A percentile compares a stretch with the other conserved stretches of the same genome.
Conservation (phyloP, 2,888 invertebrate genomes). For the Agrochola macilenta region DNA sequence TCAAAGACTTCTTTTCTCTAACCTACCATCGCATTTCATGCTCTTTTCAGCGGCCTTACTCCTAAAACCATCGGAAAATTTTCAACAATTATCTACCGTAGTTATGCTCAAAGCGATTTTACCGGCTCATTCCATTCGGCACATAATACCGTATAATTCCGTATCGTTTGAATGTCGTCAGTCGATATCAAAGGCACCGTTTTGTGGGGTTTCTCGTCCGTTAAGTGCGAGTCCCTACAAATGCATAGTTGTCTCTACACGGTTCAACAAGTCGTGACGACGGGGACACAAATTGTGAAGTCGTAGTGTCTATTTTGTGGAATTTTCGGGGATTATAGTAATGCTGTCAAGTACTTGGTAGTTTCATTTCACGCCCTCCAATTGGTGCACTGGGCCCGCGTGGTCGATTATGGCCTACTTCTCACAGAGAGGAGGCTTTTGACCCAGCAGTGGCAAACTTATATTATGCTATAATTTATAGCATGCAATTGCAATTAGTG, state of each 20-base stretch:
- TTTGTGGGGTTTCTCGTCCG: slow-evolving; percentile 59
- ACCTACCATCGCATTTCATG: not conserved
- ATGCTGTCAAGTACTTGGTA: slow-evolving; percentile 22
- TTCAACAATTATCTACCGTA: not conserved
- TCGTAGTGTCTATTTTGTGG: slow-evolving; percentile 18
- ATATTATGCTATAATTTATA: no score
- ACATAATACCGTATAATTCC: slow-evolving; percentile 43
- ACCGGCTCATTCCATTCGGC: slow-evolving; percentile 31
- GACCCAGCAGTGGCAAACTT: no score
- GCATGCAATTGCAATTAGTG: not conserved
- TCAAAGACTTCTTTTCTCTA: no score
- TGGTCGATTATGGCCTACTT: no score
- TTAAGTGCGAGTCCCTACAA: slow-evolving; percentile 61
- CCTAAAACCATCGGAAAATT: slow-evolving; percentile 7
- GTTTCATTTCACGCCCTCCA: not conserved
- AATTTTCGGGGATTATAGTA: slow-evolving; percentile 54
- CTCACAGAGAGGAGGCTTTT: no score
- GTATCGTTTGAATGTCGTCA: slow-evolving; percentile 46
- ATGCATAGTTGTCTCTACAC: slow-evolving; percentile 54
- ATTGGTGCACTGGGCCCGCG: not conserved
- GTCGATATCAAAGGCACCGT: slow-evolving; percentile 61
- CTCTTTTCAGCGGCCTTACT: not conserved
- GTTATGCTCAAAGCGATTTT: slow-evolving; percentile 4
- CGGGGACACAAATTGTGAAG: slow-evolving; percentile 20
- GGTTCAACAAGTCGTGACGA: slow-evolving; percentile 58